A percentile compares a stretch with the other conserved stretches of the same genome.
phyloP scores from a whole-genome alignment of 2,113 vertebrate genomes.

The Cottus gobio region DNA sequence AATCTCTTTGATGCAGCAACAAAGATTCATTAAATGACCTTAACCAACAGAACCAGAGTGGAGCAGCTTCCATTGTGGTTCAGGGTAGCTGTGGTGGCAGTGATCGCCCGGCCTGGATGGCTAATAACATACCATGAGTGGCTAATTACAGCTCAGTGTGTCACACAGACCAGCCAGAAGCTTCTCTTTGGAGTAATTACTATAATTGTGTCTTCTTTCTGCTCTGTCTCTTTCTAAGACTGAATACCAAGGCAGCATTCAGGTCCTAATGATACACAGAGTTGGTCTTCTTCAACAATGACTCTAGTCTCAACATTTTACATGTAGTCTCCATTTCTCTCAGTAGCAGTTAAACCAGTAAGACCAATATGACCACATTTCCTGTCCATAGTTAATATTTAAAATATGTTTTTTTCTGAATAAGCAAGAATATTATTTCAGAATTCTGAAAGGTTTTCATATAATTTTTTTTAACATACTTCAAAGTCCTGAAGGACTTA shows the following conservation, averaged over 20 bases:
- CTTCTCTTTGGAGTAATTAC: conserved; percentile 64
- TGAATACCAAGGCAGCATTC: background rate
- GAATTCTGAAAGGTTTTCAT: too few species aligned
- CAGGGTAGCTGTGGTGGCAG: conserved; percentile 5
- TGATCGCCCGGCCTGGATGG: background rate
- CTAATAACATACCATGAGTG: conserved; percentile 31
- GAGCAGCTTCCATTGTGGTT: conserved; percentile 2
- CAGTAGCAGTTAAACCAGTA: background rate
- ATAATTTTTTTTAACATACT: background rate
- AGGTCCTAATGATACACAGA: background rate
- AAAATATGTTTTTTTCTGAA: too few species aligned
- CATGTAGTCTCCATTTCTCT: background rate
- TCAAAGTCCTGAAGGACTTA: background rate
- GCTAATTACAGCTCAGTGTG: conserved; percentile 52
- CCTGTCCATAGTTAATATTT: background rate
- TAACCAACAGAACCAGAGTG: background rate
- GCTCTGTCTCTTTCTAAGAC: background rate
- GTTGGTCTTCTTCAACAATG: background rate
- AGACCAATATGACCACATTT: background rate
- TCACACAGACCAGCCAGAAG: conserved; percentile 31
- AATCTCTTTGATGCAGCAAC: background rate
- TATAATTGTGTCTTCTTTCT: conserved; percentile 51
- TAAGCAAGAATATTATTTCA: too few species aligned
- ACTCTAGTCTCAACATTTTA: background rate
- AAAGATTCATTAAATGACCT: background rate